Evolutionary conservation across 2,113 vertebrate genomes (phyloP), one percentile per base, ranked within the genome.

Genomic region (Vidua macroura): DNA sequence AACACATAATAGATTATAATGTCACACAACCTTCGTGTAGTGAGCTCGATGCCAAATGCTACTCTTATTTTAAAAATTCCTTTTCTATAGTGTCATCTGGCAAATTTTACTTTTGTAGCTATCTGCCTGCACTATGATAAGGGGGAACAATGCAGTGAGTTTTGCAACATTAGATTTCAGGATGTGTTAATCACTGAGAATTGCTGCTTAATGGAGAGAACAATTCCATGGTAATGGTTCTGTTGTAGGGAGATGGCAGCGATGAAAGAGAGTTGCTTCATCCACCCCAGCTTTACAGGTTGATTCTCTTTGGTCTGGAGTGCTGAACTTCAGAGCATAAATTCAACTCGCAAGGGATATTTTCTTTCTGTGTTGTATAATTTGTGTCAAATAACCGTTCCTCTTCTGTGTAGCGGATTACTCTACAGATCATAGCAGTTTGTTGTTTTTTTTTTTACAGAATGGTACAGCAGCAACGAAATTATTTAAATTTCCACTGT

Each of bases 301-400:
- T 94, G 74, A 90, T 91, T 56, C 43, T 70, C 35, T 93, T 80
- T 83, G 68, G 51, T 94, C 52, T 79, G 69, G 83, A 89, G 90
- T 51, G 70, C 48, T 81, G 48, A 84, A 94, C 59, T 94, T 90
- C 53, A 6, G 83, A 73, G 79, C 11, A 18, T 80, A 76, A 82
- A 88, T 92, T 77, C 60, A 76, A 28, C 53, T 41, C 16, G 30
- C 33, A 67, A 56, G 91, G 70, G 70, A 15, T 25, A 30, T 39
- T 68, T 78, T 84, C 58, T 74, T 95, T 92, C 44, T 48, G 55
- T 39, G 37, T 86, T 16, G 1, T 51, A 7, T 70, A 35, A 52
- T 90, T 74, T 27, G 16, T 84, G 82, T n/a, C 11, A 49, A 81
- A 76, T 82, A 64, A 81, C n/a, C 30, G 5, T 41, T 88, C 39